Conservation (phyloP, 2,888 invertebrate genomes). For the Phengaris alcon region DNA sequence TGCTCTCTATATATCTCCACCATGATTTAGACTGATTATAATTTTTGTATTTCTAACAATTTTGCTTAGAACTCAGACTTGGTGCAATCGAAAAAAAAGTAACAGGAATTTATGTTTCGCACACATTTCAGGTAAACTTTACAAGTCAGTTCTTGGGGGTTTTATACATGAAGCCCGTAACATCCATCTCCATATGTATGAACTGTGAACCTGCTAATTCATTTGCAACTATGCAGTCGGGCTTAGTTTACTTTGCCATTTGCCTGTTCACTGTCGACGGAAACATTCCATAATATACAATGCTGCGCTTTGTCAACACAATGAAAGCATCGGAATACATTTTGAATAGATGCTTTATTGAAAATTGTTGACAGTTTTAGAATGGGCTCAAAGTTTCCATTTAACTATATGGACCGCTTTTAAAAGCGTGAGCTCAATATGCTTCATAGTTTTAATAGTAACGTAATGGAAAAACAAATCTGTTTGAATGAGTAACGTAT, state of each 20-base stretch:
- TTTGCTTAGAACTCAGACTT: not conserved
- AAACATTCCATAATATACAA: conserved; percentile 41
- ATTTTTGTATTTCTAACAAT: no score
- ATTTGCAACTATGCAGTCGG: conserved; percentile 48
- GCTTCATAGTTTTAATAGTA: not conserved
- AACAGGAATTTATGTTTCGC: not conserved
- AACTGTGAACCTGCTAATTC: conserved; percentile 63
- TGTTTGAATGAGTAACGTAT: not conserved
- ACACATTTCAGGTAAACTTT: not conserved
- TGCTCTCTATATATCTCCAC: no score
- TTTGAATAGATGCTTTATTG: not conserved
- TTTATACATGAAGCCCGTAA: conserved; percentile 32
- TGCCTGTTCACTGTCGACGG: conserved; percentile 39
- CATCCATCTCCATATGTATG: conserved; percentile 59
- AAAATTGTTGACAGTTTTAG: not conserved
- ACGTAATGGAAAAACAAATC: not conserved
- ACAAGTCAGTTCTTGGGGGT: conserved; percentile 28
- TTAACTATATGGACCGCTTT: not conserved
- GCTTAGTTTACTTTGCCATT: conserved; percentile 43
- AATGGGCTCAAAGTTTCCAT: not conserved
- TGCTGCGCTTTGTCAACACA: conserved; percentile 40
- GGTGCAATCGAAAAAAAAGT: not conserved
- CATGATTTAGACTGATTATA: no score
- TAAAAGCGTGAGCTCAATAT: not conserved
- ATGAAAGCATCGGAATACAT: conserved; percentile 35